Conservation (phyloP, 92 coral and sea anemone species). For the Siderastrea siderea region DNA sequence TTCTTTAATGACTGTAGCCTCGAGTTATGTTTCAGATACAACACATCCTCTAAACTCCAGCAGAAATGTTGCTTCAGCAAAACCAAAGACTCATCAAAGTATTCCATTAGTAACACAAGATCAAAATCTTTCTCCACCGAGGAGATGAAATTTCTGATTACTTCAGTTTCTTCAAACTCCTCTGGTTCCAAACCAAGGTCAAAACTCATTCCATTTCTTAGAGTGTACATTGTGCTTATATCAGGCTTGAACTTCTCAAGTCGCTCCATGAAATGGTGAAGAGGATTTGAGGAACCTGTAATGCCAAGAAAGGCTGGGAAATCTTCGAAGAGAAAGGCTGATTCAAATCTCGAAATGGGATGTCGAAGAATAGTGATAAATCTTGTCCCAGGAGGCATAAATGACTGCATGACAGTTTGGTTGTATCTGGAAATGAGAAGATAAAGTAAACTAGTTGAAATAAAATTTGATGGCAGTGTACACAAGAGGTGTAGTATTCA, state of each 20-base stretch:
- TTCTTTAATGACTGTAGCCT: slow-evolving; percentile 25
- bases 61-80: slow-evolving; percentile 59
- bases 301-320: slow-evolving; percentile 50
- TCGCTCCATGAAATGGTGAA: slow-evolving; percentile 28
- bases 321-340: slow-evolving; percentile 62
- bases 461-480: no score
- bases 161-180: slow-evolving; percentile 15
- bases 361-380: slow-evolving; percentile 48
- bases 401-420: slow-evolving; percentile 23
- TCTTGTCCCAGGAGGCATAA: slow-evolving; percentile 39
- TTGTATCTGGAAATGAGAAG: slow-evolving; percentile 32
- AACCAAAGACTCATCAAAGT: slow-evolving; percentile 70
- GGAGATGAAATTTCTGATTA: slow-evolving; percentile 28
- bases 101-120: slow-evolving; percentile 65
- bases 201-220: slow-evolving; percentile 63
- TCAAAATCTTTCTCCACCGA: slow-evolving; percentile 62
- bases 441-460: neutral
- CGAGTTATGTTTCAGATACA: slow-evolving; percentile 41
- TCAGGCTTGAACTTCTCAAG: slow-evolving; percentile 23
- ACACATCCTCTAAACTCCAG: slow-evolving; percentile 66
- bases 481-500: no score
- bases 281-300: slow-evolving; percentile 24
- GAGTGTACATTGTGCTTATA: slow-evolving; percentile 37
- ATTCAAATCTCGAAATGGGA: slow-evolving; percentile 58
- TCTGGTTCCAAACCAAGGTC: slow-evolving; percentile 59